These are phyloP conservation scores for Conchocele bisecta DNA, from an alignment of 2,888 invertebrate genomes.

Conservation along the genomic window DNA sequence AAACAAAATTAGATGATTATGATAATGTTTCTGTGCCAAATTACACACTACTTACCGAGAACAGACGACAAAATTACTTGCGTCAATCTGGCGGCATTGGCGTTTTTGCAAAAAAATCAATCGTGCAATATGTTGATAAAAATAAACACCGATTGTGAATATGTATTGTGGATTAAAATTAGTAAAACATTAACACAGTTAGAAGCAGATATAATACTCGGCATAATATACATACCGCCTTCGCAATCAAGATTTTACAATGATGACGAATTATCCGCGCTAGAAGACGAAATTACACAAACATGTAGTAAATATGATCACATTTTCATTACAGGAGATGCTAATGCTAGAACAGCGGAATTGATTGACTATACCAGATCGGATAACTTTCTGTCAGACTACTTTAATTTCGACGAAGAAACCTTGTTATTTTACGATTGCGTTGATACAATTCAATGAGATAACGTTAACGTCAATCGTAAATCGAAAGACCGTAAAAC, in stretches of 20 bases:
- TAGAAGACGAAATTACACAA: background rate
- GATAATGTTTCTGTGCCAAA: background rate
- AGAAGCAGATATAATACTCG: background rate
- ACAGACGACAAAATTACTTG: background rate
- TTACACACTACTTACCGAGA: background rate
- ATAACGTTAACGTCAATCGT: background rate
- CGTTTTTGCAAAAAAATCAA: background rate
- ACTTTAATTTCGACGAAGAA: background rate
- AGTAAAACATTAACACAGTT: background rate
- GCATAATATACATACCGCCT: background rate
- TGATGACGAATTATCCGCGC: background rate
- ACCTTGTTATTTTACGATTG: background rate
- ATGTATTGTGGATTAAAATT: background rate
- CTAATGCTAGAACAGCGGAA: background rate
- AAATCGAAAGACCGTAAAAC: too few species aligned
- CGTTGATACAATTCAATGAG: background rate
- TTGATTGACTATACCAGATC: background rate
- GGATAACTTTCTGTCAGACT: background rate
- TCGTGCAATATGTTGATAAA: background rate
- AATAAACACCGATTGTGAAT: background rate
- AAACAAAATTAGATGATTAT: background rate
- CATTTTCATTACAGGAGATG: background rate
- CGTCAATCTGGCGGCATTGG: background rate
- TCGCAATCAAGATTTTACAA: background rate
- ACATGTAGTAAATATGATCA: background rate